phyloP scores from a whole-genome alignment of 1,140 invertebrate genomes.

The Ceratosolen solmsi region DNA sequence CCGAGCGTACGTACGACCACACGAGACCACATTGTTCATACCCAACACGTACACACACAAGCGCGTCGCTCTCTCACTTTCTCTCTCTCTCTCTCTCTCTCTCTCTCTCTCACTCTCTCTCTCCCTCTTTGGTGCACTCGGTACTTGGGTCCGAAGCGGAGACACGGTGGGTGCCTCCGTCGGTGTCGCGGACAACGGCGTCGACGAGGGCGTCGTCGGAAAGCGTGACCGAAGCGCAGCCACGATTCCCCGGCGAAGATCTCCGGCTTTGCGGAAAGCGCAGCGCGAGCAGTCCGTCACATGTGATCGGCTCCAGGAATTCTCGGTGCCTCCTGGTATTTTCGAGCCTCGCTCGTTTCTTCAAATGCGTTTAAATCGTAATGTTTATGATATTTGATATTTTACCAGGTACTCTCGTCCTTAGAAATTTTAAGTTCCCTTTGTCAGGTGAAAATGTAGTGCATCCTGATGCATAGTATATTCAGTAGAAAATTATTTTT shows the following conservation, averaged over 20 bases:
- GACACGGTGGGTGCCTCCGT: conserved; percentile 69
- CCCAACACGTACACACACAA: no score
- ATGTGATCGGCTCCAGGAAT: conserved; percentile 6
- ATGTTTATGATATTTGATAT: no score
- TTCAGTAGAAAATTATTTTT: no score
- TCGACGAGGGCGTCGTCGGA: conserved; percentile 57
- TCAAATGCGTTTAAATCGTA: no score
- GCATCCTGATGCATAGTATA: no score
- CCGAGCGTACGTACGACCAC: no score
- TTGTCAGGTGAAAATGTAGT: no score
- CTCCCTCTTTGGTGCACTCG: neutral
- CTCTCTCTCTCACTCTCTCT: neutral
- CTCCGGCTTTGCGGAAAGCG: conserved; percentile 39
- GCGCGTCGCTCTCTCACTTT: neutral
- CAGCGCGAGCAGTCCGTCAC: neutral
- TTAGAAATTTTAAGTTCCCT: no score
- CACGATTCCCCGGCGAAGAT: conserved; percentile 60
- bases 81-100: conserved; percentile 4
- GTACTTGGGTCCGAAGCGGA: conserved; percentile 60
- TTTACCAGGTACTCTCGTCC: no score
- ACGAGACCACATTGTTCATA: no score
- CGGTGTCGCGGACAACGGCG: conserved; percentile 62
- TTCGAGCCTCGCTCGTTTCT: no score
- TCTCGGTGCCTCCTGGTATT: no score
- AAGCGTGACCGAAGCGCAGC: conserved; percentile 69